These are phyloP conservation scores for Tortricodes alternella DNA, from an alignment of 2,888 invertebrate genomes.

Conservation along the genomic window DNA sequence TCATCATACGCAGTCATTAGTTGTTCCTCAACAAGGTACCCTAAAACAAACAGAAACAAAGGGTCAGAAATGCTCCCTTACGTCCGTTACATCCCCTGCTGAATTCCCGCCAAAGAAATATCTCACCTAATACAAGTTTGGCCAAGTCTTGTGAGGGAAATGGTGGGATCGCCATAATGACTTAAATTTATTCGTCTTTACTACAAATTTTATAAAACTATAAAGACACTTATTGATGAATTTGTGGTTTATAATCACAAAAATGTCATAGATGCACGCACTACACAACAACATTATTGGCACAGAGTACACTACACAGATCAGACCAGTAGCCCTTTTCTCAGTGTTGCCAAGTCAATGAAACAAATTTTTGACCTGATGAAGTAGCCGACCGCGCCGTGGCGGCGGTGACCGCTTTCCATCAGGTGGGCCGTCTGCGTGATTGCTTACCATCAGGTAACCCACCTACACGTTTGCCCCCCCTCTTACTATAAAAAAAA, in stretches of 20 bases:
- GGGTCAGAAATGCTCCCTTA: conserved; percentile 6
- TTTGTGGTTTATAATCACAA: conserved; percentile 1
- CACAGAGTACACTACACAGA: not conserved
- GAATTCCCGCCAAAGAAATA: conserved; percentile 70
- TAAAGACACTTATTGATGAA: conserved; percentile 5
- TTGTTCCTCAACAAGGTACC: conserved; percentile 76
- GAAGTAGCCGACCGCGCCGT: too few species aligned
- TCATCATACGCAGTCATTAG: conserved; percentile 78
- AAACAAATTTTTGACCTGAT: too few species aligned
- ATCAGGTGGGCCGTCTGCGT: too few species aligned
- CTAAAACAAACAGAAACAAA: conserved; percentile 43
- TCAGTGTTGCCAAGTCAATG: not conserved
- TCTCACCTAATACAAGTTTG: conserved; percentile 73
- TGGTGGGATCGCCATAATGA: conserved; percentile 64
- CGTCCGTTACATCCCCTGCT: conserved; percentile 38
- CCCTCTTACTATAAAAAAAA: too few species aligned
- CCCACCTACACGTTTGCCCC: too few species aligned
- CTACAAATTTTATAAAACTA: conserved; percentile 15
- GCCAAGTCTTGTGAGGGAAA: conserved; percentile 75
- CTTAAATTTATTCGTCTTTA: not conserved
- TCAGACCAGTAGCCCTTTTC: too few species aligned
- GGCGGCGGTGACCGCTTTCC: too few species aligned
- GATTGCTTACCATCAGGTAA: too few species aligned
- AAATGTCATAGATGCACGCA: conserved; percentile 25
- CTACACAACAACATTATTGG: conserved; percentile 4